Evolutionary conservation across 2,113 vertebrate species (phyloP).

Genomic region (Mesitornis unicolor): DNA sequence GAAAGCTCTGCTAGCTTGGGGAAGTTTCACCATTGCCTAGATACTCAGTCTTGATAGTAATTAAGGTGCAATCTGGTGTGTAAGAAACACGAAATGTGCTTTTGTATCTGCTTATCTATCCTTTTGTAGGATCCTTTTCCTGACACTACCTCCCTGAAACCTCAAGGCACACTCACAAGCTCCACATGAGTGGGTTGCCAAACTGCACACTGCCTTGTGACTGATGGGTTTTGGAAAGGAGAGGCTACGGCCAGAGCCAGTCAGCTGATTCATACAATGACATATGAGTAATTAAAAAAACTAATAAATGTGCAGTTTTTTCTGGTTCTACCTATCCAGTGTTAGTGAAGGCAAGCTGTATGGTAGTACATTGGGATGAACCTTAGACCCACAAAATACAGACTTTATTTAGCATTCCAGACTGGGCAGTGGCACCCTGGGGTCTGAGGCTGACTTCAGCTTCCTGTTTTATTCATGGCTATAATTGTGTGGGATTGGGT

Average conservation of each 20-base stretch:
- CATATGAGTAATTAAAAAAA: not conserved
- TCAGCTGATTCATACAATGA: not conserved
- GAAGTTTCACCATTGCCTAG: not conserved
- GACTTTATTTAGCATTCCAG: not conserved
- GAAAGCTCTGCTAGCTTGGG: not conserved
- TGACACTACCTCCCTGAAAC: not conserved
- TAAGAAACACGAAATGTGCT: not conserved
- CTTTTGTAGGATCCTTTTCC: not conserved
- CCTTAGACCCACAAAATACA: not conserved
- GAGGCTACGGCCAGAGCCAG: not conserved
- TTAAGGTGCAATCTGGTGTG: not conserved
- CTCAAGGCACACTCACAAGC: not conserved
- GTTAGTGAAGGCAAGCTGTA: not conserved
- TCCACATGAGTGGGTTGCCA: not conserved
- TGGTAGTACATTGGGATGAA: not conserved
- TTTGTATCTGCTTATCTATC: not conserved
- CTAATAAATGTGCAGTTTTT: not conserved
- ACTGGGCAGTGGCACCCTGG: fast-evolving
- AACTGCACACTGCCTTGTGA: not conserved
- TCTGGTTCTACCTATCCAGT: not conserved
- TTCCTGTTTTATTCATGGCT: not conserved
- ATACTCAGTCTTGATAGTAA: not conserved
- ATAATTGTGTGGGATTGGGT: not conserved
- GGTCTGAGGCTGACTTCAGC: not conserved
- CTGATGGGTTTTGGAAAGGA: not conserved